Evolutionary conservation across 2,113 vertebrate genomes (phyloP).

Genomic region (Epinephelus cyanopodus): DNA sequence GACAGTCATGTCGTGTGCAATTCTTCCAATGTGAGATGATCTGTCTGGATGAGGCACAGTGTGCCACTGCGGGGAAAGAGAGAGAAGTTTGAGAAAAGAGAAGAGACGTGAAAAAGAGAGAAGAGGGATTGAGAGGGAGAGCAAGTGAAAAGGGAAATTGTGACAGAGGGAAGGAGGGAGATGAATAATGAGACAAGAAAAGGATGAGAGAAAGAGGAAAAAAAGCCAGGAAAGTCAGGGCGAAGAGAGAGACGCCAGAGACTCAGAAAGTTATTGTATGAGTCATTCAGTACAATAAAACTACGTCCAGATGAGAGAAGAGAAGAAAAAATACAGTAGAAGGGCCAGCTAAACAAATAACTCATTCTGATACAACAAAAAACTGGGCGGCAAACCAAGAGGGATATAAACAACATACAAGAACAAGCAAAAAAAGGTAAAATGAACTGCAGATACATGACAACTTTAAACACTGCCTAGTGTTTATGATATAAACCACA

Average conservation of each 20-base stretch:
- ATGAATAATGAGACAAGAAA: constrained; percentile 87
- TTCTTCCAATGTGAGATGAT: constrained; percentile 99
- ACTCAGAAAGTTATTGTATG: constrained; percentile 24
- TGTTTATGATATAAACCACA: constrained; percentile 32
- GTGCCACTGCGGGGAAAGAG: constrained; percentile 88
- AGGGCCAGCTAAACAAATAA: constrained; percentile 27
- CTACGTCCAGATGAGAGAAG: constrained; percentile 46
- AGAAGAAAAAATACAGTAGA: constrained; percentile 22
- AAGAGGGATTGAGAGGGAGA: background rate
- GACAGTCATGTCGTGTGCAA: constrained; percentile 98
- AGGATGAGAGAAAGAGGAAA: constrained; percentile 68
- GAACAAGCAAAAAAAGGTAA: background rate
- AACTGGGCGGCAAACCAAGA: constrained; percentile 25
- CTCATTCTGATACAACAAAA: constrained; percentile 12
- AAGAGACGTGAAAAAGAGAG: constrained; percentile 5
- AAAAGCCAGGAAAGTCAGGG: background rate
- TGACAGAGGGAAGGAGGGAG: constrained; percentile 82
- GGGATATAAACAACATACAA: constrained; percentile 25
- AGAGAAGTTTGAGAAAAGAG: constrained; percentile 36
- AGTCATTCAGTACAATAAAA: constrained; percentile 82
- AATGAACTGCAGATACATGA: constrained; percentile 27
- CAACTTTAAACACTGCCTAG: constrained; percentile 17
- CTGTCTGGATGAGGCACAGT: constrained; percentile 98
- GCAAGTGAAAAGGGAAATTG: constrained; percentile 10
- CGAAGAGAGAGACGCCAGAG: constrained; percentile 27